These are phyloP conservation scores for Erythrolamprus reginae DNA, from an alignment of 2,113 vertebrate species.

Conservation along the genomic window DNA sequence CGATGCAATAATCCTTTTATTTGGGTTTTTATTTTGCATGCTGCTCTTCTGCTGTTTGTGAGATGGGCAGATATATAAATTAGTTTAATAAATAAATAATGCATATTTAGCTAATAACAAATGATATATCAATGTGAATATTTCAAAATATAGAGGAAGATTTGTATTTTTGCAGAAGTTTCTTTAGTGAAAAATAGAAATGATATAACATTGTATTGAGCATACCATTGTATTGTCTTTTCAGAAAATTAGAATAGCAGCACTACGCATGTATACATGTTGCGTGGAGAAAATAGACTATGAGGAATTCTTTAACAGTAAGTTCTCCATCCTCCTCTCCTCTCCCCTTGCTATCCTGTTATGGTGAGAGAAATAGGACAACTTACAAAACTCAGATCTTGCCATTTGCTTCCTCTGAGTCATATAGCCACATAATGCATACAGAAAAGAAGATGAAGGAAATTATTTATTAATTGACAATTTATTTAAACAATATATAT, in stretches of 20 bases:
- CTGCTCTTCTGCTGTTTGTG: neutral
- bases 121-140: neutral
- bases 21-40: neutral
- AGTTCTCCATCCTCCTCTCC: conserved; percentile 53
- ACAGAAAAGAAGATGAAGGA: neutral
- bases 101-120: neutral
- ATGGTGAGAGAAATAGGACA: neutral
- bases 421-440: neutral
- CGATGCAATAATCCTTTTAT: neutral
- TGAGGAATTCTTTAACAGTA: conserved; percentile 93
- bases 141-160: neutral
- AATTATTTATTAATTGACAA: neutral
- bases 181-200: neutral
- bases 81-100: neutral
- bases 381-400: neutral
- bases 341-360: neutral
- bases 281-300: conserved; percentile 95
- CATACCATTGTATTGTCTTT: conserved; percentile 50
- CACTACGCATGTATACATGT: conserved; percentile 95
- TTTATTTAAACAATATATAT: neutral
- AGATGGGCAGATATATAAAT: neutral
- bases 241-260: conserved; percentile 97
- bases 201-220: conserved; percentile 8
- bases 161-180: neutral
- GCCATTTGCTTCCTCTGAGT: neutral